Base-by-base conservation (phyloP, 2,888 invertebrate species). In the Brachypalpus laphriformis region DNA sequence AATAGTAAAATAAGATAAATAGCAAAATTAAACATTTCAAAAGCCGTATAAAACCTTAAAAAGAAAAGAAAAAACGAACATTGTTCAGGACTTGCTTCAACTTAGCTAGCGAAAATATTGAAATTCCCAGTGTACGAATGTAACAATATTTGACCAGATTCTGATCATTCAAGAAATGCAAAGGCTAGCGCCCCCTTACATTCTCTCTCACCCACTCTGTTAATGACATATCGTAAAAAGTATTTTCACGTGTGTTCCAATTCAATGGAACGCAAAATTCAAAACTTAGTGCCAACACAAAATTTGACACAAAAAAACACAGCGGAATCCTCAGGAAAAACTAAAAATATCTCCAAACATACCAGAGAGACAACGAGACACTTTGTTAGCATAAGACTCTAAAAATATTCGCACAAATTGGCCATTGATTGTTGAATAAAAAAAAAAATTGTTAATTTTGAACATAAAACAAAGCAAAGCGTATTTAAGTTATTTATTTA, bases 281-380 rank as follows among this genome's bases (percentile, higher is more conserved):
- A 42, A 16, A 40, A 14, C 22, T 25, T 22, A 1, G 4, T 49
- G 72, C 72, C 72, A 63, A 54, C 28, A 56, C n/a, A n/a, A n/a
- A 40, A 16, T 34, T 31, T 65, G 18, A 22, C 14, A 42, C 20
- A 25, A 51, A 11, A 18, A 40, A 63, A 54, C 40, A 40, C 40
- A 28, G 37, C 28, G 11, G 16, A 74, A 31, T 25, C n/a, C 37
- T 25, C 18, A 20, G 2, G 6, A 3, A 1, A 16, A n/a, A 16
- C 63, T 54, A 65, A 56, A 74, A 74, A 74, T 74, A 74, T 51
- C 61, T 18, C 54, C 49, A 37, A 47, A 25, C 59, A 61, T 40
- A 18, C 51, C 72, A 40, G 28, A 56, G 51, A 20, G 61, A 54
- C 68, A 54, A 6, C 49, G 9, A 25, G 42, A 70, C 70, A 70